Conservation (phyloP, 2,113 vertebrate genomes). For the Oreochromis spilurus region DNA sequence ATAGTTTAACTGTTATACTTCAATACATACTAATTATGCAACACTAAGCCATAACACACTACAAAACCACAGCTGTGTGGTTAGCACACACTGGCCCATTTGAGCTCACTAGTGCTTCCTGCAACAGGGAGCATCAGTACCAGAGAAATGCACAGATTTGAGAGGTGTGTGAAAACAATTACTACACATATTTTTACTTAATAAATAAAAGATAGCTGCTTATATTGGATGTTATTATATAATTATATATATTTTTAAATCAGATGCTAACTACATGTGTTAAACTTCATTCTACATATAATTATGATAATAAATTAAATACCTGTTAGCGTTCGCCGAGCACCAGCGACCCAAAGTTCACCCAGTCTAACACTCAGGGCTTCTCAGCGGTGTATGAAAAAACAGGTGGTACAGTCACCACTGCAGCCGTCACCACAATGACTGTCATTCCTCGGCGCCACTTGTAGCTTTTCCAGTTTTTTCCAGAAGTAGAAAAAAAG, state of each 20-base stretch:
- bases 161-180: background rate
- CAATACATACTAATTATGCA: background rate
- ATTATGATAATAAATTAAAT: background rate
- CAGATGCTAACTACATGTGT: too few relatives aligned
- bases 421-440: background rate
- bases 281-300: background rate
- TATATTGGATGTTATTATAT: background rate
- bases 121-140: background rate
- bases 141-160: background rate
- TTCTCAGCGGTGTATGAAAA: background rate
- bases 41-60: background rate
- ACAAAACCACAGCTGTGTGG: background rate
- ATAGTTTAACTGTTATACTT: background rate
- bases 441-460: constrained; percentile 36
- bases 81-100: background rate
- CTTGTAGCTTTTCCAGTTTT: constrained; percentile 37
- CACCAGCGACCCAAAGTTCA: background rate
- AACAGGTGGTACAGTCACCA: background rate
- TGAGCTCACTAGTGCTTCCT: background rate
- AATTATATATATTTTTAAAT: background rate
- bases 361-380: background rate
- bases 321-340: constrained; percentile 15
- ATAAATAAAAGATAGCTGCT: background rate
- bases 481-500: constrained; percentile 7
- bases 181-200: background rate